Evolutionary conservation across 2,797 vertebrate species (phyloP).

Genomic region (Coreius guichenoti): DNA sequence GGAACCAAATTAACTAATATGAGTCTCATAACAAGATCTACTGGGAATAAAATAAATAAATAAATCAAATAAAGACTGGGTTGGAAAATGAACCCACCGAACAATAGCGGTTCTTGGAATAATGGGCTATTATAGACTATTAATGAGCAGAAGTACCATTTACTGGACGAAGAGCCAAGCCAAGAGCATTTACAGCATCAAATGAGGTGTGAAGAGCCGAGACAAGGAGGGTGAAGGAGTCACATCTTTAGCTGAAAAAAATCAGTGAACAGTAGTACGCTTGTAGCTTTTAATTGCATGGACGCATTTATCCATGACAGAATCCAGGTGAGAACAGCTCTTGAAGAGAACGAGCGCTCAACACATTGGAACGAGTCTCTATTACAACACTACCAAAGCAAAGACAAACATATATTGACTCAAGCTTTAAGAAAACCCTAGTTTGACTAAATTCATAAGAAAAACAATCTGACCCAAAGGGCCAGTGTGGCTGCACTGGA

Average conservation of each 20-base stretch:
- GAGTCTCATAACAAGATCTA: constrained; percentile 33
- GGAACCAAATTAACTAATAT: constrained; percentile 37
- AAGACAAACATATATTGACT: constrained; percentile 50
- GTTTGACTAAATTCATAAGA: constrained; percentile 16
- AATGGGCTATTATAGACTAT: constrained; percentile 62
- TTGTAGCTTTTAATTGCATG: constrained; percentile 48
- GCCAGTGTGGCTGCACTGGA: constrained; percentile 22
- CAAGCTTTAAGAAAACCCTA: constrained; percentile 6
- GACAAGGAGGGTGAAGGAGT: constrained; percentile 31
- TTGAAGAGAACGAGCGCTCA: background rate
- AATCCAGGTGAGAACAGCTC: constrained; percentile 5
- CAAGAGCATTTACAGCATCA: constrained; percentile 64
- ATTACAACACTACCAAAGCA: background rate
- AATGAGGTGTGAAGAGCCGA: constrained; percentile 60
- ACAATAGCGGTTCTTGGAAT: constrained; percentile 58
- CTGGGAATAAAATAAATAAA: constrained; percentile 36
- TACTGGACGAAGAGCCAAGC: constrained; percentile 59
- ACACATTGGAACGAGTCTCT: background rate
- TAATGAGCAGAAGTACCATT: constrained; percentile 59
- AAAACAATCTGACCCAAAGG: constrained; percentile 39
- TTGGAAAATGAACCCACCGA: constrained; percentile 57
- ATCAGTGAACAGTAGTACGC: constrained; percentile 27
- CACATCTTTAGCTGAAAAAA: constrained; percentile 24
- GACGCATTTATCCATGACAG: constrained; percentile 23
- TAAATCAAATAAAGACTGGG: constrained; percentile 12